These are phyloP conservation scores for Hemicentrotus pulcherrimus DNA, from an alignment of 35 echinoderm and acorn worm species.

Conservation along the genomic window DNA sequence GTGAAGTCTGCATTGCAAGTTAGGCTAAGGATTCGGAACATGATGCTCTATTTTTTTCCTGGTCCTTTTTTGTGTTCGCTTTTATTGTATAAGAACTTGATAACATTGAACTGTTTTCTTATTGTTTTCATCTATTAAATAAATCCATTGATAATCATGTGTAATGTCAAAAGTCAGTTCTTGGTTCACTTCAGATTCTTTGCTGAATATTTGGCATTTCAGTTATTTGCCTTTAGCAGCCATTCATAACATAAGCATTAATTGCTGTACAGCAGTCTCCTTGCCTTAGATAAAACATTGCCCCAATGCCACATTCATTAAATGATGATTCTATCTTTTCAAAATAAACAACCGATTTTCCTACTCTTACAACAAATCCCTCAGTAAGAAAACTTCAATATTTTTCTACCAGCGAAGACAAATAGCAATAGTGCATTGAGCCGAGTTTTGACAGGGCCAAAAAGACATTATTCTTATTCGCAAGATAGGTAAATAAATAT, in stretches of 20 bases:
- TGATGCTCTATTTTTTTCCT: too few species aligned
- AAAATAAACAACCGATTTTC: background rate
- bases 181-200: background rate
- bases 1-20: too few species aligned
- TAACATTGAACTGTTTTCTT: too few species aligned
- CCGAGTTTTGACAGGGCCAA: background rate
- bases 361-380: background rate
- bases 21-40: too few species aligned
- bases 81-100: too few species aligned
- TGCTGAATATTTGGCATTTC: background rate
- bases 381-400: background rate
- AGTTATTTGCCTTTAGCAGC: background rate
- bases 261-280: too few species aligned
- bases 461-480: background rate
- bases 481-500: slow-evolving; percentile 14
- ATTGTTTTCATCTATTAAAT: too few species aligned
- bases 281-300: background rate
- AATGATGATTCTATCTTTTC: background rate
- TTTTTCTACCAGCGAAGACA: background rate
- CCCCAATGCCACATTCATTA: background rate
- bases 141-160: too few species aligned
- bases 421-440: background rate
- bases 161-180: too few species aligned
- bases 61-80: too few species aligned
- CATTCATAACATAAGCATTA: too few species aligned